These are phyloP conservation scores for Isaurus tuberculatus DNA, from an alignment of 92 coral and sea anemone species.

Conservation along the genomic window DNA sequence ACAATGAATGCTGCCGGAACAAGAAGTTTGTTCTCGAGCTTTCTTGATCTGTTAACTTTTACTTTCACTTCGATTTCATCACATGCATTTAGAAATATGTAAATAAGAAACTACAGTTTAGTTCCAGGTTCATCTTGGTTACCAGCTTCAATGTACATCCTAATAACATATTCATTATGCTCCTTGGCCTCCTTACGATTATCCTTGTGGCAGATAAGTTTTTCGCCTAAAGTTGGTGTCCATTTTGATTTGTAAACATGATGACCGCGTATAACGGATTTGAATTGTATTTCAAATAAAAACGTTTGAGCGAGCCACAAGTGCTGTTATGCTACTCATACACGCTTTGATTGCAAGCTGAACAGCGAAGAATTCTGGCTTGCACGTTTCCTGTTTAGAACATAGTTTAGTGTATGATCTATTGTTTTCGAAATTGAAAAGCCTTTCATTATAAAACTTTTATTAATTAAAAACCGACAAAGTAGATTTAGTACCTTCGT, in stretches of 20 bases:
- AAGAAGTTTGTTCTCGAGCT: conserved; percentile 9
- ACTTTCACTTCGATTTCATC: conserved; percentile 33
- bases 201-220: conserved; percentile 49
- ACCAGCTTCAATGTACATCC: no score
- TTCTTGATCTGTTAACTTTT: conserved; percentile 31
- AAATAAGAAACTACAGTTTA: conserved; percentile 54
- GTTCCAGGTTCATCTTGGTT: background rate
- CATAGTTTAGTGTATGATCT: conserved; percentile 1
- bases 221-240: conserved; percentile 61
- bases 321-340: conserved; percentile 10
- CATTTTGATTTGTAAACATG: conserved; percentile 50
- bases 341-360: conserved; percentile 28
- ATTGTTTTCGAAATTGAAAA: conserved; percentile 6
- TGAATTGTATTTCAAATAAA: conserved; percentile 59
- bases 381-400: conserved; percentile 38
- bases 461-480: conserved; percentile 11
- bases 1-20: background rate
- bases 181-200: no score
- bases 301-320: conserved; percentile 57
- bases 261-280: conserved; percentile 62
- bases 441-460: background rate
- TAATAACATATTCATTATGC: no score
- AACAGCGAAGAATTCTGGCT: conserved; percentile 23
- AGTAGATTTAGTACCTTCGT: conserved; percentile 8
- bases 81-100: conserved; percentile 53